Base-by-base conservation (phyloP, 2,113 vertebrate genomes). In the Oncorhynchus tshawytscha region DNA sequence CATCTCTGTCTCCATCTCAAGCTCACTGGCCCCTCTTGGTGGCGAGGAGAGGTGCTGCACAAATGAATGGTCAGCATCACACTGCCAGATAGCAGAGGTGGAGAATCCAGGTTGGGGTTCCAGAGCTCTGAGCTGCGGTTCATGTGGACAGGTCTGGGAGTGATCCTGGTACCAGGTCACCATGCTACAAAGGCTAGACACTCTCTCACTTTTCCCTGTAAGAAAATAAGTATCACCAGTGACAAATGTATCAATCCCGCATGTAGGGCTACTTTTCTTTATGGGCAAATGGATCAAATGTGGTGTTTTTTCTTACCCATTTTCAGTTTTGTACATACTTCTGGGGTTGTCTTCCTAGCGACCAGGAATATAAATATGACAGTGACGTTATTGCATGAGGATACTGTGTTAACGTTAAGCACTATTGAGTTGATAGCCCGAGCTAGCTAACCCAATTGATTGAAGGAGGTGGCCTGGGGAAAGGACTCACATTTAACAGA, bases 101-200 rank as follows among this genome's bases (percentile, higher is more conserved):
- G 94, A 95, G 6, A 94, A 87, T 80, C 92, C 91, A 2, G 94
- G 90, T 16, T 90, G 89, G 2, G 91, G 93, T 80, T 96, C 94
- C 27, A 97, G 89, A 65, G 94, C 92, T 0, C 89, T 86, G 57
- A 97, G 94, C 69, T 93, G 93, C 0, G 96, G 96, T 81, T 98
- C 96, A 0, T 95, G 94, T 0, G 93, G 92, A 77, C 96, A 97
- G 72, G 93, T 95, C 81, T 82, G 87, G 48, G 85, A 90, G 86
- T 97, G 96, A 18, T 95, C 94, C 85, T 96, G 94, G 29, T 97
- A 97, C 97, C 97, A 97, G 71, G 90, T 91, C 59, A 96, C 94
- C 62, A 96, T 88, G 1, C 93, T 93, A 67, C 93, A 92, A 34
- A 97, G 90, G 82, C 92, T 95, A 73, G 95, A 96, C 71, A 95